Percentiles rank a stretch among this genome's conserved stretches.
These are phyloP conservation scores for Rhyacophila evoluta DNA, from an alignment of 2,888 invertebrate species.

Conservation along the genomic window DNA sequence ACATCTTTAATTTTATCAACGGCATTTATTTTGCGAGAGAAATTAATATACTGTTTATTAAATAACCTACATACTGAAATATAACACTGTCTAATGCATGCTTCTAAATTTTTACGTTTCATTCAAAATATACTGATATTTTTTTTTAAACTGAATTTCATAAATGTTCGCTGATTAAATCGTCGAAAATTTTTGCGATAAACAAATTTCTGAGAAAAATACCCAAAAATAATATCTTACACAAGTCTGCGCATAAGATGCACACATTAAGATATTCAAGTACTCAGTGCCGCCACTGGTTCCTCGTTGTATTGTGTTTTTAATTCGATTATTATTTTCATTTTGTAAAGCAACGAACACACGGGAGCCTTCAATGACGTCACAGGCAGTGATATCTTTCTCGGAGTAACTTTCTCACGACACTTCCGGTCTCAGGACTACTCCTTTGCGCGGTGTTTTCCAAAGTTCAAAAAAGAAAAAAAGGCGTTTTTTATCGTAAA, in stretches of 20 bases:
- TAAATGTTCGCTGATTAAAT: no score
- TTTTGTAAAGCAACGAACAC: background rate
- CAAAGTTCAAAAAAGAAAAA: background rate
- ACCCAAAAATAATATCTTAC: background rate
- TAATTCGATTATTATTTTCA: constrained; percentile 19
- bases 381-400: background rate
- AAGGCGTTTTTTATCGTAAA: no score
- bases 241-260: background rate
- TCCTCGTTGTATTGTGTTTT: background rate
- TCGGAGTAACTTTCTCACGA: background rate
- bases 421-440: background rate
- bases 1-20: no score
- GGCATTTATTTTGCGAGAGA: no score
- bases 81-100: no score
- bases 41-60: no score
- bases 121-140: no score
- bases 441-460: background rate
- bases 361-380: background rate
- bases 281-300: background rate
- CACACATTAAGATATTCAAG: background rate
- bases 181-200: no score
- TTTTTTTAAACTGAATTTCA: no score
- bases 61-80: no score
- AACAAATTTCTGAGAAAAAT: background rate
- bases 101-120: no score